Evolutionary conservation across 1,140 invertebrate genomes (phyloP).

Genomic region (Pararge aegeria): DNA sequence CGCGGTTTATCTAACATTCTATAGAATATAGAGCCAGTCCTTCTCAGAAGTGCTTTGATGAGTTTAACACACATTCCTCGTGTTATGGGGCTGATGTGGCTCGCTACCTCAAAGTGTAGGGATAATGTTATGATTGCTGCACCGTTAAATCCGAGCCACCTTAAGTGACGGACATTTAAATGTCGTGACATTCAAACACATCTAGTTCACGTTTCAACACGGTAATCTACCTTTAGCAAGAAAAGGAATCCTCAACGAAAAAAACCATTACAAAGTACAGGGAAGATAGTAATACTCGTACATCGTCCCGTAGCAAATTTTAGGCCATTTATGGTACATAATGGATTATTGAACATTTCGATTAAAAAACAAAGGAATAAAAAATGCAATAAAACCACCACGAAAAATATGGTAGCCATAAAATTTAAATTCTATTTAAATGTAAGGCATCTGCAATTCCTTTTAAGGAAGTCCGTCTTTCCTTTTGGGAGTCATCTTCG

Average conservation of each 20-base stretch:
- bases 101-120: constrained; percentile 43
- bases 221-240: constrained; percentile 26
- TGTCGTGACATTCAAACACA: constrained; percentile 38
- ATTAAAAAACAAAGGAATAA: constrained; percentile 9
- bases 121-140: constrained; percentile 54
- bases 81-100: constrained; percentile 41
- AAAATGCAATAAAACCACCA: constrained; percentile 12
- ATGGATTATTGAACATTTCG: constrained; percentile 3
- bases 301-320: not conserved
- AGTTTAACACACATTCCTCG: constrained; percentile 51
- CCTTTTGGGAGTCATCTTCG: constrained; percentile 64
- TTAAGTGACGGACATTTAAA: constrained; percentile 45
- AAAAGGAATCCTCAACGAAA: not conserved
- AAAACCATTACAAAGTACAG: not conserved
- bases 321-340: constrained; percentile 1
- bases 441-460: constrained; percentile 46
- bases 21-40: constrained; percentile 28
- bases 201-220: constrained; percentile 37
- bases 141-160: constrained; percentile 47
- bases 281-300: not conserved
- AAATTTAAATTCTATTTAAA: constrained; percentile 70
- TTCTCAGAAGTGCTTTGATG: constrained; percentile 47
- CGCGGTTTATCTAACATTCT: constrained; percentile 26
- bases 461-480: constrained; percentile 53
- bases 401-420: constrained; percentile 18